Base-by-base conservation (phyloP, 2,113 vertebrate species). In the Prionailurus bengalensis region DNA sequence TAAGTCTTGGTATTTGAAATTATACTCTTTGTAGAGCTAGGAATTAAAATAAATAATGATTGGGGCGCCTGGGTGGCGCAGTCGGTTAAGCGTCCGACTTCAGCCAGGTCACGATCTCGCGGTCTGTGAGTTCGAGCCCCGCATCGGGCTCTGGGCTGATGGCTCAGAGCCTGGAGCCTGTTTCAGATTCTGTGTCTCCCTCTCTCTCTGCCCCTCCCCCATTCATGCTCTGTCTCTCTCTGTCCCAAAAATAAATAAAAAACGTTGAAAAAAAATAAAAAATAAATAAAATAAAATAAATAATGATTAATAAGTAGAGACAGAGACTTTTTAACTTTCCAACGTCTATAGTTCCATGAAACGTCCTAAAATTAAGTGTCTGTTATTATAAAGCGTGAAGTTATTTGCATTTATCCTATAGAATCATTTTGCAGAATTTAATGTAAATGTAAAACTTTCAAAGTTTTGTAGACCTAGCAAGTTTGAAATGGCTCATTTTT, bases 11-110 rank as follows among this genome's bases (percentile, higher is more conserved):
- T 89, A 78, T 55, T 78, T 78, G 82, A 95, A 97, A 97, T 55
- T 31, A 70, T 70, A 16, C 5, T 70, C 45, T 73, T 66, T 55
- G 11, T 61, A 92, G 29, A 68, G 36, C 39, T 70, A 89, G 27
- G 90, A 84, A 94, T 95, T 80, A 66, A 92, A 92, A 82, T 23
- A 90, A 71, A 80, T 36, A 97, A 48, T 73, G 11, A 94, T 94
- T 48, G 36, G 36, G 36, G 36, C 36, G 36, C 36, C 36, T 36
- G 36, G 36, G 36, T 36, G 36, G 36, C 36, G 36, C 36, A 36
- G 36, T 36, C 36, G 36, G 36, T 36, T 36, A 36, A 36, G 36
- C 36, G 36, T 36, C 36, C 36, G 36, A 36, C 36, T 36, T 36
- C 36, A 36, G 36, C 36, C 36, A 36, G 36, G 36, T 36, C 36